These are phyloP conservation scores for Suncus etruscus DNA, from an alignment of 2,113 vertebrate species.

Conservation along the genomic window DNA sequence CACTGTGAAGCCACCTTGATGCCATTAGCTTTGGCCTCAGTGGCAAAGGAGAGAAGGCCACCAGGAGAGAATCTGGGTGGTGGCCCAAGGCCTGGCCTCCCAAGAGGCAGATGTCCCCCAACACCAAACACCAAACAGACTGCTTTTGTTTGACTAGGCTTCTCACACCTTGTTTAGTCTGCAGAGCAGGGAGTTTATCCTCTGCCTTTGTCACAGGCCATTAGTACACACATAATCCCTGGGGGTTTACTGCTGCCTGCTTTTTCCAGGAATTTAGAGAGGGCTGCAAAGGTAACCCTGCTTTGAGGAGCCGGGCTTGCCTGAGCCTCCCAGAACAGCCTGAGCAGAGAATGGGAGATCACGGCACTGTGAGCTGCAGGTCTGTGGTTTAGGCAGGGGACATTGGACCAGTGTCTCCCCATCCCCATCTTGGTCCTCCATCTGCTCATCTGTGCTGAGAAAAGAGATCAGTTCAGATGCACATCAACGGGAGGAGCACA, in stretches of 20 bases:
- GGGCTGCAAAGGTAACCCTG: conserved; percentile 30
- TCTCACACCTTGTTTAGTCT: conserved; percentile 81
- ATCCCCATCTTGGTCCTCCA: neutral
- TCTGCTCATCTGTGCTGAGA: neutral
- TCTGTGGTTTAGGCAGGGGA: neutral
- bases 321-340: neutral
- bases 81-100: conserved; percentile 45
- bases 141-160: conserved; percentile 77
- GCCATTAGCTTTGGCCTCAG: neutral
- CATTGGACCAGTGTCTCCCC: neutral
- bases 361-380: neutral
- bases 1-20: neutral
- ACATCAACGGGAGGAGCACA: neutral
- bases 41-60: conserved; percentile 35
- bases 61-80: conserved; percentile 48
- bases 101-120: neutral
- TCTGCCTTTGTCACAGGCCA: conserved; percentile 79
- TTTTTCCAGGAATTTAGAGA: conserved; percentile 74
- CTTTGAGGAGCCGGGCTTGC: neutral
- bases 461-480: neutral
- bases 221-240: conserved; percentile 79
- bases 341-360: neutral
- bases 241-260: conserved; percentile 70
- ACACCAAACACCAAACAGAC: conserved; percentile 33
- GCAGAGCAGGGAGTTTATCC: conserved; percentile 75